Conservation (phyloP, 2,888 invertebrate genomes). For the Leucoma salicis region DNA sequence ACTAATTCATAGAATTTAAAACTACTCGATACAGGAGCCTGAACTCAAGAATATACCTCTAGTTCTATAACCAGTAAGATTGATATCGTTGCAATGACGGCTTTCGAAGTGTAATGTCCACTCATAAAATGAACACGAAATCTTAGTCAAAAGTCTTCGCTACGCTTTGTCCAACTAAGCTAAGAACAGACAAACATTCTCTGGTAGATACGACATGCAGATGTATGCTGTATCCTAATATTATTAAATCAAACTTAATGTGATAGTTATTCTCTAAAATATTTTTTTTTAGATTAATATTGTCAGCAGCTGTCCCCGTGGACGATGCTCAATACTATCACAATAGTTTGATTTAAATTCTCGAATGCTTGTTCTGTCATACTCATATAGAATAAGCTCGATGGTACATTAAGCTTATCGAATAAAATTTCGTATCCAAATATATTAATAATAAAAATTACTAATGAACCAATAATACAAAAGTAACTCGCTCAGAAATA, state of each 20-base stretch:
- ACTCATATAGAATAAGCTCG: not conserved
- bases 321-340: not conserved
- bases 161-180: conserved; percentile 2
- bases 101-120: conserved; percentile 6
- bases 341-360: not conserved
- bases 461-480: too few species aligned
- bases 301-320: not conserved
- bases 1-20: conserved; percentile 7
- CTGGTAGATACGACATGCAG: not conserved
- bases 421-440: not conserved
- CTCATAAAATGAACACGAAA: conserved; percentile 4
- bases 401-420: not conserved
- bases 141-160: conserved; percentile 16
- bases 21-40: conserved; percentile 18
- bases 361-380: not conserved
- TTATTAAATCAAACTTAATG: not conserved
- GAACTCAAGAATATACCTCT: conserved; percentile 16
- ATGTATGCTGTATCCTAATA: not conserved
- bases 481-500: too few species aligned
- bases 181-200: conserved; percentile 12
- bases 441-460: too few species aligned
- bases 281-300: not conserved
- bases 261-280: conserved; percentile 1
- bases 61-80: conserved; percentile 6
- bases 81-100: conserved; percentile 10